phyloP scores from a whole-genome alignment of 2,113 vertebrate species.

The Tricholaema leucomelas region DNA sequence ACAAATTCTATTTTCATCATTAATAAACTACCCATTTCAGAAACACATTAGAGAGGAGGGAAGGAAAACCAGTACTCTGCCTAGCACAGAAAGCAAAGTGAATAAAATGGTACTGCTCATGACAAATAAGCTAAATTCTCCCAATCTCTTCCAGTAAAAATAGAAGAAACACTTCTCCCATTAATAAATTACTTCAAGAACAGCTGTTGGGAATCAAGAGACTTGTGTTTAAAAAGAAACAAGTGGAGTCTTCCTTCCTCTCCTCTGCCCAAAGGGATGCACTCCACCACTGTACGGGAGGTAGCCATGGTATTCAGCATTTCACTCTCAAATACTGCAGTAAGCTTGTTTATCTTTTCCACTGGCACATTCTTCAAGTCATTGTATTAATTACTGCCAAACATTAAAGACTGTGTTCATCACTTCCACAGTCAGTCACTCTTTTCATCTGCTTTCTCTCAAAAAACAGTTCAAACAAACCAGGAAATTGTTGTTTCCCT shows the following conservation, averaged over 20 bases:
- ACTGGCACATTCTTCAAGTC: not conserved
- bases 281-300: rapidly evolving
- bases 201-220: not conserved
- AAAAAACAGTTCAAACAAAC: not conserved
- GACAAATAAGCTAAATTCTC: not conserved
- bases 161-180: not conserved
- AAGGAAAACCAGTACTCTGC: not conserved
- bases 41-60: not conserved
- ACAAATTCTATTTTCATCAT: not conserved
- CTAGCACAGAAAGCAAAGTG: not conserved
- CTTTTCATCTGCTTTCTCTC: not conserved
- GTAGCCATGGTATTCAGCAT: not conserved
- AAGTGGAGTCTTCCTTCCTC: not conserved
- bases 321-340: not conserved
- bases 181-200: not conserved
- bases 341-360: not conserved
- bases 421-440: not conserved
- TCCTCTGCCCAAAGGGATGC: not conserved
- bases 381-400: not conserved
- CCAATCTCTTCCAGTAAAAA: not conserved
- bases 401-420: not conserved
- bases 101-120: not conserved
- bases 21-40: not conserved
- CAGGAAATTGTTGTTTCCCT: not conserved
- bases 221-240: not conserved